Percentiles rank a stretch among this genome's conserved stretches.
Conservation (phyloP, 2,888 invertebrate species). For the Lithophane leautieri region DNA sequence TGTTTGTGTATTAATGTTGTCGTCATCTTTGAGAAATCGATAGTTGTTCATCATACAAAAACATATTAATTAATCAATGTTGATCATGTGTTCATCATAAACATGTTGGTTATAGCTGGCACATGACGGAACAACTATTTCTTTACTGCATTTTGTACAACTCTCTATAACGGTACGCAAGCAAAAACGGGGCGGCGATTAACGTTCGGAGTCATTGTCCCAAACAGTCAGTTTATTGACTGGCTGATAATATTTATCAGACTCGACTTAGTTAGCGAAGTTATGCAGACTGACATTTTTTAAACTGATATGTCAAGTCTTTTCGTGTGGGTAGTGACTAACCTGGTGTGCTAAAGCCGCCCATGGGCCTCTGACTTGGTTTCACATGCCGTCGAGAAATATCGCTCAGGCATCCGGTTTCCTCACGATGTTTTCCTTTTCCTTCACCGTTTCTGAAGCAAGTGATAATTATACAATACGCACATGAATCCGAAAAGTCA, state of each 20-base stretch:
- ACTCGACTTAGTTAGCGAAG: too few species aligned
- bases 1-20: conserved; percentile 13
- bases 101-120: conserved; percentile 17
- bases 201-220: not conserved
- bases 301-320: too few species aligned
- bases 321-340: too few species aligned
- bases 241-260: not conserved
- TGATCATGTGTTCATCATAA: not conserved
- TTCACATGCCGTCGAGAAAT: too few species aligned
- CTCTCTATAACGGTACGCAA: not conserved
- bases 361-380: too few species aligned
- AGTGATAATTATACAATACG: too few species aligned
- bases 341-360: too few species aligned
- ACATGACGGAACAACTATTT: not conserved
- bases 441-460: too few species aligned
- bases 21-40: conserved; percentile 26
- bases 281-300: too few species aligned
- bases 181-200: not conserved
- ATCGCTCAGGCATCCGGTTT: too few species aligned
- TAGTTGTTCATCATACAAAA: not conserved
- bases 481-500: too few species aligned
- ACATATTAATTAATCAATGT: not conserved
- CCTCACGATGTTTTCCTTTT: too few species aligned
- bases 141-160: not conserved
- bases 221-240: not conserved